These are phyloP conservation scores for Smutsia temminckii DNA, from an alignment of 2,797 vertebrate species.

Conservation along the genomic window DNA sequence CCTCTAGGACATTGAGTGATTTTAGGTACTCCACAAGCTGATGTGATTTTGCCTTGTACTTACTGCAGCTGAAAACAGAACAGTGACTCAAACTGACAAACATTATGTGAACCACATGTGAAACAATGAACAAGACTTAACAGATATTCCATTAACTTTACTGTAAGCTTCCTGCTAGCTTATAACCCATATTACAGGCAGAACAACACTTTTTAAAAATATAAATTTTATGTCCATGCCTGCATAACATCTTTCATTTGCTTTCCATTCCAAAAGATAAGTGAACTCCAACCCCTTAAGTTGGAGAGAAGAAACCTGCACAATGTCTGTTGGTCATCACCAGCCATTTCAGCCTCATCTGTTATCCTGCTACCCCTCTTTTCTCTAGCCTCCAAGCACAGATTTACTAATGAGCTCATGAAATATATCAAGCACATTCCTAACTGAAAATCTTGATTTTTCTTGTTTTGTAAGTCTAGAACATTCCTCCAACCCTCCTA, in stretches of 20 bases:
- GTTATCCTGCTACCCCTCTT: neutral
- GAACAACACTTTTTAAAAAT: neutral
- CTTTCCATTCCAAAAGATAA: neutral
- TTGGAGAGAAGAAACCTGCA: neutral
- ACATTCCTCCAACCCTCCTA: neutral
- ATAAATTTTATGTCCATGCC: neutral
- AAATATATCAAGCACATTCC: neutral
- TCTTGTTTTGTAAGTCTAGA: neutral
- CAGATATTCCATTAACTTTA: neutral
- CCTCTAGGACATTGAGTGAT: neutral
- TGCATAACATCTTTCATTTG: neutral
- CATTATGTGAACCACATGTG: neutral
- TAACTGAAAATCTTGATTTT: neutral
- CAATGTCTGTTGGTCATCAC: neutral
- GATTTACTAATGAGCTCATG: neutral
- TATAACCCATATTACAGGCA: neutral
- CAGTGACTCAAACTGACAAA: neutral
- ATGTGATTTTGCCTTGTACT: neutral
- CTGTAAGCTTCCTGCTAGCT: neutral
- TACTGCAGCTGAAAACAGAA: neutral
- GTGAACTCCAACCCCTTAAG: neutral
- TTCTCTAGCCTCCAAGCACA: neutral
- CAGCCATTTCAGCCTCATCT: neutral
- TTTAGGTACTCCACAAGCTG: neutral
- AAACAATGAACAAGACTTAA: neutral